These are phyloP conservation scores for Cyclopterus lumpus DNA, from an alignment of 2,797 vertebrate genomes.

Conservation along the genomic window DNA sequence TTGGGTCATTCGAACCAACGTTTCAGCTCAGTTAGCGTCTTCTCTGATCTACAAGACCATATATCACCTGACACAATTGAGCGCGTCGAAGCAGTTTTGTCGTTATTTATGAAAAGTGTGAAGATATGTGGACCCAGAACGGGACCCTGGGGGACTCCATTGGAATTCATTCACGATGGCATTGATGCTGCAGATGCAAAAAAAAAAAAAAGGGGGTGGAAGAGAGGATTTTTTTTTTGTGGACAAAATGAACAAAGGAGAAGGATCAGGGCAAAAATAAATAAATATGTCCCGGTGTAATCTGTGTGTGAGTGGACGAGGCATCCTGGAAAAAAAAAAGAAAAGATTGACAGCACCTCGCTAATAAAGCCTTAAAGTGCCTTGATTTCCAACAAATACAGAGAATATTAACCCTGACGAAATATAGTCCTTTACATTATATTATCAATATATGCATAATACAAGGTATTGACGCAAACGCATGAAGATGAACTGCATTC, in stretches of 20 bases:
- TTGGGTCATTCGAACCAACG: not conserved
- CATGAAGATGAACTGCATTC: not conserved
- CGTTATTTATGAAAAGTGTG: not conserved
- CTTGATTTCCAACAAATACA: not conserved
- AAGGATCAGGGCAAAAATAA: slow-evolving; percentile 27
- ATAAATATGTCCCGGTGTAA: slow-evolving; percentile 39
- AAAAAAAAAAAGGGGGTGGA: slow-evolving; percentile 1
- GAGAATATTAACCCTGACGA: not conserved
- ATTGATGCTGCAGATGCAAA: slow-evolving; percentile 48
- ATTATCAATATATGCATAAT: not conserved
- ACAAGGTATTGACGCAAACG: not conserved
- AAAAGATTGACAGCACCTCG: slow-evolving; percentile 64
- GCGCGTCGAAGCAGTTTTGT: not conserved
- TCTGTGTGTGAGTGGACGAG: slow-evolving; percentile 43
- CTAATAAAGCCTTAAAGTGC: not conserved
- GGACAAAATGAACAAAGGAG: slow-evolving; percentile 45
- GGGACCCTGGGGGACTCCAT: not conserved
- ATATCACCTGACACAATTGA: slow-evolving; percentile 9
- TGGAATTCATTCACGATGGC: slow-evolving; percentile 36
- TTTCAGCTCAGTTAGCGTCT: not conserved
- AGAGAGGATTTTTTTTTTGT: slow-evolving; percentile 41
- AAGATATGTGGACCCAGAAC: slow-evolving; percentile 11
- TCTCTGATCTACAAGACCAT: not conserved
- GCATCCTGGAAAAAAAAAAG: slow-evolving; percentile 83
- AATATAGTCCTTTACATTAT: not conserved